These are phyloP conservation scores for Hippocampus barbouri DNA, from an alignment of 2,113 vertebrate genomes.

Conservation along the genomic window DNA sequence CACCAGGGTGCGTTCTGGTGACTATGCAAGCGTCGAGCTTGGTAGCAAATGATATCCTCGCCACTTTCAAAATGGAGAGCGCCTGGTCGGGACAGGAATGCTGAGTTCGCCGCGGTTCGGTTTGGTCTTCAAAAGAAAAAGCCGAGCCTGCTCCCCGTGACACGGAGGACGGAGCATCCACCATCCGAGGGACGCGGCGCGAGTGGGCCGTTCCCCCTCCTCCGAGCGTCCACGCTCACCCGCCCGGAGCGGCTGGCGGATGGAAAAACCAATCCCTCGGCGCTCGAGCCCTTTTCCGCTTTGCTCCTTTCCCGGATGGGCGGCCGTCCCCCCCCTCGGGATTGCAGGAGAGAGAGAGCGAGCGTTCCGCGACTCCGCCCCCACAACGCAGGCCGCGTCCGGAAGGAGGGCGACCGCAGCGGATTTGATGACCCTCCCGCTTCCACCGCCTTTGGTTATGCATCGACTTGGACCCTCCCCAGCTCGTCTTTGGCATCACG, in stretches of 20 bases:
- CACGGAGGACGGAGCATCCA: constrained; percentile 4
- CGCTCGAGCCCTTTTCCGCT: background rate
- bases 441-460: constrained; percentile 30
- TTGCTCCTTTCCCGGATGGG: constrained; percentile 12
- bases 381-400: constrained; percentile 1
- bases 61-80: background rate
- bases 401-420: background rate
- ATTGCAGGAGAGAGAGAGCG: constrained; percentile 9
- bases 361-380: background rate
- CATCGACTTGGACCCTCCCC: constrained; percentile 45
- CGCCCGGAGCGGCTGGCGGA: constrained; percentile 17
- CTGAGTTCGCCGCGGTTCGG: too few species aligned
- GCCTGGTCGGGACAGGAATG: too few species aligned
- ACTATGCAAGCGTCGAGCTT: constrained; percentile 60
- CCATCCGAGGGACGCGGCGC: background rate
- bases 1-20: constrained; percentile 60
- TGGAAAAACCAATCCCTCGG: constrained; percentile 18
- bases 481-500: constrained; percentile 38
- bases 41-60: constrained; percentile 26
- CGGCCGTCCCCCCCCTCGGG: constrained; percentile 3
- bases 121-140: constrained; percentile 38
- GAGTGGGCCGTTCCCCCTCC: background rate
- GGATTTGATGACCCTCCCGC: constrained; percentile 4
- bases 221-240: background rate
- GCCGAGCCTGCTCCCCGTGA: background rate